Conservation (phyloP, 2,888 invertebrate species). For the Amphipoea lucens region DNA sequence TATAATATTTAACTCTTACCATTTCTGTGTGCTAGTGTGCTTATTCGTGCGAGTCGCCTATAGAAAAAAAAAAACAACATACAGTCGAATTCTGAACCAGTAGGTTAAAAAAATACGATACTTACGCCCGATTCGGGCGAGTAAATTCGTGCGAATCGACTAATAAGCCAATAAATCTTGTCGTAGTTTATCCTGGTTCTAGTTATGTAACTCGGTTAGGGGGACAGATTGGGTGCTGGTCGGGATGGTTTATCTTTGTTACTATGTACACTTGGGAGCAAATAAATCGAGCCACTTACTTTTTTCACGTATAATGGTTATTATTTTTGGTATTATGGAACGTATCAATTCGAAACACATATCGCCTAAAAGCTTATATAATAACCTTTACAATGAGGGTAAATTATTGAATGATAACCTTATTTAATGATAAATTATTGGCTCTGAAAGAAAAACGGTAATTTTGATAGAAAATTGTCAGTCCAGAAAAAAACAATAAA, state of each 20-base stretch:
- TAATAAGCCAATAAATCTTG: constrained; percentile 31
- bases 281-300: no score
- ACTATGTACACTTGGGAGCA: background rate
- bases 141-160: background rate
- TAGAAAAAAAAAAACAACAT: background rate
- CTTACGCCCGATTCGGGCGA: background rate
- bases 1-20: background rate
- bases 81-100: no score
- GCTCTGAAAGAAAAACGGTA: no score
- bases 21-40: background rate
- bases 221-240: constrained; percentile 26
- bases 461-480: no score
- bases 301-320: no score
- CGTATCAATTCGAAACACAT: no score
- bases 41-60: background rate
- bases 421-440: no score
- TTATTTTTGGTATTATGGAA: no score
- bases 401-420: no score
- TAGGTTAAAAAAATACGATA: background rate
- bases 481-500: no score
- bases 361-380: no score
- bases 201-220: constrained; percentile 21
- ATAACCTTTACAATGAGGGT: no score
- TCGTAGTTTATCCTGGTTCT: constrained; percentile 38
- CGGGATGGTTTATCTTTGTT: constrained; percentile 22